phyloP scores from a whole-genome alignment of 2,113 vertebrate species.

The Macrotus californicus region DNA sequence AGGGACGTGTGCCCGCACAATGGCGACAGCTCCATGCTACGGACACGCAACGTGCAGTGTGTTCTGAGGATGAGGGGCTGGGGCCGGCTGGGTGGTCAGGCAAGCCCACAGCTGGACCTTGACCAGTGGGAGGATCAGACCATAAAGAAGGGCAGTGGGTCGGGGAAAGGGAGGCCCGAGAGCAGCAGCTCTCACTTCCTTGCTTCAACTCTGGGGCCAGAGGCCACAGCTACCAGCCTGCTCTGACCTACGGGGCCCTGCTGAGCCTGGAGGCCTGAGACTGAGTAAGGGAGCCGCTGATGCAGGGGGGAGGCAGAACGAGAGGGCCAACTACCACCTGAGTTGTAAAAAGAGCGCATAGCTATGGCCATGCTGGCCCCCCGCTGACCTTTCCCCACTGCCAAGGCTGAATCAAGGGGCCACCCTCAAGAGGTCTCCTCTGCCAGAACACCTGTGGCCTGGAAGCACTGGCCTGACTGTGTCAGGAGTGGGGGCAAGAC shows the following conservation, averaged over 20 bases:
- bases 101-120: neutral
- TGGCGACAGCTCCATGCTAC: accelerated
- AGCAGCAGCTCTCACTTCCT: accelerated
- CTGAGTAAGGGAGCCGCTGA: neutral
- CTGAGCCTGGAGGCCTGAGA: neutral
- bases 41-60: accelerated
- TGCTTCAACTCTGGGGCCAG: neutral
- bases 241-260: neutral
- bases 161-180: neutral
- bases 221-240: neutral
- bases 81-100: neutral
- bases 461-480: neutral
- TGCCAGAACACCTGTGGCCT: conserved; percentile 12
- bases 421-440: neutral
- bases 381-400: conserved; percentile 54
- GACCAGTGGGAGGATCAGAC: neutral
- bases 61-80: neutral
- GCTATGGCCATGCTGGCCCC: neutral
- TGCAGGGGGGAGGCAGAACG: neutral
- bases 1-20: accelerated
- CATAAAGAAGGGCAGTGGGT: neutral
- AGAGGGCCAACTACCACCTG: conserved; percentile 24
- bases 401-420: conserved; percentile 61
- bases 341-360: neutral
- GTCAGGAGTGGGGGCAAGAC: neutral